phyloP scores from a whole-genome alignment of 2,113 vertebrate species.

The Cygnus atratus region DNA sequence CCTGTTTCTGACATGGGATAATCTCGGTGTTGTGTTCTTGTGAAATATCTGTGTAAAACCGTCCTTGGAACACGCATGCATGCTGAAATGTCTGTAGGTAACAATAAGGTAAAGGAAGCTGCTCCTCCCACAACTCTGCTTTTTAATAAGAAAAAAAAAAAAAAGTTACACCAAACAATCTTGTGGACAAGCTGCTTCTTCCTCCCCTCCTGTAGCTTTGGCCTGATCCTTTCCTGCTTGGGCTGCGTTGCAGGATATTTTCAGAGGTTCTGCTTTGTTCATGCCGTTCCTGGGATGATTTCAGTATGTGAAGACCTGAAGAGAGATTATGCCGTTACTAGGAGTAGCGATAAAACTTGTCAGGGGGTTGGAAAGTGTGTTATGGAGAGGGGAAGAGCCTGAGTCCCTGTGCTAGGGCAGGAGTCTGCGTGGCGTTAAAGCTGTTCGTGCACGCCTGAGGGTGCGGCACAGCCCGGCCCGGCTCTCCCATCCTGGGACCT shows the following conservation, averaged over 20 bases:
- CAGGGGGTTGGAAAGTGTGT: fast-evolving
- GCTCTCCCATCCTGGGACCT: fast-evolving
- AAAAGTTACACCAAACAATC: neutral
- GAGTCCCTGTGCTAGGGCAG: neutral
- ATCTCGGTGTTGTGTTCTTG: neutral
- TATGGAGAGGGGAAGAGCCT: no score
- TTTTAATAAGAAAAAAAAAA: neutral
- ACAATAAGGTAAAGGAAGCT: constrained; percentile 23
- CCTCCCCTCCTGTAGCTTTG: neutral
- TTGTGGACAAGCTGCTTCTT: neutral
- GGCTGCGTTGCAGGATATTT: neutral
- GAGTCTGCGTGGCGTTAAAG: neutral
- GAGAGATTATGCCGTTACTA: neutral
- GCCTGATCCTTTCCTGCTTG: neutral
- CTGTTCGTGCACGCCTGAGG: neutral
- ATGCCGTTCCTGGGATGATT: neutral
- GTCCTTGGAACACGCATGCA: neutral
- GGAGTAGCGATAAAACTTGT: neutral
- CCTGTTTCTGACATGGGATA: neutral
- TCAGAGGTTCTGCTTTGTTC: neutral
- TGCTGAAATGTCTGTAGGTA: constrained; percentile 1
- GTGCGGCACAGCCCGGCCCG: fast-evolving
- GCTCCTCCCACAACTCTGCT: neutral
- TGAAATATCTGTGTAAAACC: constrained; percentile 42
- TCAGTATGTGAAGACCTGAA: neutral